phyloP scores from a whole-genome alignment of 2,888 invertebrate species.

The Drosophila tanythrix region DNA sequence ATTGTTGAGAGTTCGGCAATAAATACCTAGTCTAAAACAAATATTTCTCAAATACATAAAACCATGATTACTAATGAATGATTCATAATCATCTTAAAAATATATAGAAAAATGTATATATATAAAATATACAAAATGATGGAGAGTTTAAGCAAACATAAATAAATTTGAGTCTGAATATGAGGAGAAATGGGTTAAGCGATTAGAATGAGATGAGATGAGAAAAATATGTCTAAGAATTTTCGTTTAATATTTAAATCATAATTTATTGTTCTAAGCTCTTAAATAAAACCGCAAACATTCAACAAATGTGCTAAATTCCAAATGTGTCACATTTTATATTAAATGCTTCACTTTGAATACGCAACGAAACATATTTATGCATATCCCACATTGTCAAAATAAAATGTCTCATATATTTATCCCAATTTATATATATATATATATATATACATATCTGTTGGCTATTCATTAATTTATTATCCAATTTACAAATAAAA shows the following conservation, averaged over 20 bases:
- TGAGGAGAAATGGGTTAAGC: rapidly evolving
- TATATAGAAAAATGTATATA: background rate
- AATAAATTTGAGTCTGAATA: background rate
- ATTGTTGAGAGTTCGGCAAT: background rate
- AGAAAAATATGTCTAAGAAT: background rate
- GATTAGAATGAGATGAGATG: background rate
- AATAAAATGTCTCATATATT: background rate
- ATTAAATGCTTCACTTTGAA: background rate
- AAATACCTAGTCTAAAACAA: background rate
- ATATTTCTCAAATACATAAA: background rate
- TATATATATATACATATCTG: background rate
- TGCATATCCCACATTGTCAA: background rate
- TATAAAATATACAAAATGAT: background rate
- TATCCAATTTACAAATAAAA: conserved; percentile 26
- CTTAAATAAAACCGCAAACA: background rate
- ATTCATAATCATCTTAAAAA: no score
- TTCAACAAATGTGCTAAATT: background rate
- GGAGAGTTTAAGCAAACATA: background rate
- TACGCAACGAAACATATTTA: background rate
- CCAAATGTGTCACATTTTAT: background rate
- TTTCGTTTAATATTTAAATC: background rate
- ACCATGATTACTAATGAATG: background rate
- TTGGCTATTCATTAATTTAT: conserved; percentile 12
- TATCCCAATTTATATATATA: background rate
- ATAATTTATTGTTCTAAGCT: background rate